Evolutionary conservation across 2,888 invertebrate genomes (phyloP).

Genomic region (Hemicrepidius hirtus): DNA sequence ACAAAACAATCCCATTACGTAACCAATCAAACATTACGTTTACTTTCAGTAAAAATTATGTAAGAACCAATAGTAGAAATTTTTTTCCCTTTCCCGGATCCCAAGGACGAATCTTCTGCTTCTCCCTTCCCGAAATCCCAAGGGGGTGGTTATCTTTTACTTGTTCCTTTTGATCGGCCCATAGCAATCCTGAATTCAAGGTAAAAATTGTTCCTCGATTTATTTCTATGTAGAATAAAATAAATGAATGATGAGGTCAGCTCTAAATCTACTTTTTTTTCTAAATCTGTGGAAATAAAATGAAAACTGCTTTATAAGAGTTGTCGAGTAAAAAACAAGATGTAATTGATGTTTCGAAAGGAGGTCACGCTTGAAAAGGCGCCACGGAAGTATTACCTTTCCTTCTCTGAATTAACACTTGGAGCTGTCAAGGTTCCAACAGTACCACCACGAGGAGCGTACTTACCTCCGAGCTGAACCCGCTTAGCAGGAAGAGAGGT

Average conservation of each 20-base stretch:
- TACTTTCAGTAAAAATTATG: background rate
- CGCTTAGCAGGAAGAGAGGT: conserved; percentile 59
- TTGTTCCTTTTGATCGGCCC: too few species aligned
- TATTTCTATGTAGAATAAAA: too few species aligned
- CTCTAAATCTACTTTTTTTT: background rate
- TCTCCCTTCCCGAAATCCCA: too few species aligned
- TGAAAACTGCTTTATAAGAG: conserved; percentile 13
- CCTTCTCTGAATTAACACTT: conserved; percentile 54
- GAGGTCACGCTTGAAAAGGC: conserved; percentile 57
- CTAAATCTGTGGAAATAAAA: background rate
- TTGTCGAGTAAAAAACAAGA: conserved; percentile 41
- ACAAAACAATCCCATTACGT: background rate
- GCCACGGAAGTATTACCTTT: conserved; percentile 55
- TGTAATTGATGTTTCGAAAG: conserved; percentile 56
- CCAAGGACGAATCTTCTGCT: too few species aligned
- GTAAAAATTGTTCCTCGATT: too few species aligned
- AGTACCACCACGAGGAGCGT: conserved; percentile 37
- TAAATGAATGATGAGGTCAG: too few species aligned
- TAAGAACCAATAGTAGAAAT: too few species aligned
- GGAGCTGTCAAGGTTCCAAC: conserved; percentile 50
- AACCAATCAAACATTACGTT: background rate
- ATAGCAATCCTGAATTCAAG: too few species aligned
- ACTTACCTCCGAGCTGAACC: conserved; percentile 40
- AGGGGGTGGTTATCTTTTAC: too few species aligned
- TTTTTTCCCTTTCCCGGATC: too few species aligned